Conservation (phyloP, 2,888 invertebrate species). For the Protophormia terraenovae region DNA sequence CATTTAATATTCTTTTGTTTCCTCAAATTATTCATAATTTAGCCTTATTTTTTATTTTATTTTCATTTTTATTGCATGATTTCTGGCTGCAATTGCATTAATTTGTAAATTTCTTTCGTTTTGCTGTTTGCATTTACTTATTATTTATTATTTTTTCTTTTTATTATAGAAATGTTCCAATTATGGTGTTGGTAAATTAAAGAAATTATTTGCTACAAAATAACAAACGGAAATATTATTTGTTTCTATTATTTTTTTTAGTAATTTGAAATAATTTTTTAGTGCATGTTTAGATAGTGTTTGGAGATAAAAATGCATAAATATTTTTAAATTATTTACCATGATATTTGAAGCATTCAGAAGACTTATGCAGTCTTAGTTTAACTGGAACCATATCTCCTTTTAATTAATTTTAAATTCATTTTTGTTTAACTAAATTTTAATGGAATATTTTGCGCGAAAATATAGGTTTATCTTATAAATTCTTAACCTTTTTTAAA, state of each 20-base stretch:
- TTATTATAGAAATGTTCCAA: constrained; percentile 74
- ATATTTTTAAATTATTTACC: too few relatives aligned
- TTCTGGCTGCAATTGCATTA: constrained; percentile 72
- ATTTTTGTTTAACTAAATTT: too few relatives aligned
- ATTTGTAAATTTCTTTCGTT: constrained; percentile 61
- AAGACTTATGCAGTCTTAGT: too few relatives aligned
- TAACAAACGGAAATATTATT: constrained; percentile 47
- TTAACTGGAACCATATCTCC: too few relatives aligned
- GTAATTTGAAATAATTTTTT: background rate
- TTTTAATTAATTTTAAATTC: too few relatives aligned
- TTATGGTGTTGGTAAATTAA: constrained; percentile 65
- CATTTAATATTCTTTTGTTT: constrained; percentile 32
- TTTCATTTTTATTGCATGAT: constrained; percentile 34
- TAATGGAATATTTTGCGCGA: too few relatives aligned
- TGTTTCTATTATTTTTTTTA: constrained; percentile 19
- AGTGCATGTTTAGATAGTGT: constrained; percentile 5
- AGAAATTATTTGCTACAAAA: constrained; percentile 51
- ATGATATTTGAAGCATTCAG: too few relatives aligned
- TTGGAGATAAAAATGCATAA: too few relatives aligned
- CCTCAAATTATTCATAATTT: constrained; percentile 48
- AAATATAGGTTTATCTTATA: too few relatives aligned
- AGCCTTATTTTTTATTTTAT: background rate
- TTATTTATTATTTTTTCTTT: constrained; percentile 39
- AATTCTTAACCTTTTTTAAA: too few relatives aligned
- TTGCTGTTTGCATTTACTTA: constrained; percentile 40